Evolutionary conservation across 1,140 invertebrate genomes (phyloP).

Genomic region (Brachionus sp.): DNA sequence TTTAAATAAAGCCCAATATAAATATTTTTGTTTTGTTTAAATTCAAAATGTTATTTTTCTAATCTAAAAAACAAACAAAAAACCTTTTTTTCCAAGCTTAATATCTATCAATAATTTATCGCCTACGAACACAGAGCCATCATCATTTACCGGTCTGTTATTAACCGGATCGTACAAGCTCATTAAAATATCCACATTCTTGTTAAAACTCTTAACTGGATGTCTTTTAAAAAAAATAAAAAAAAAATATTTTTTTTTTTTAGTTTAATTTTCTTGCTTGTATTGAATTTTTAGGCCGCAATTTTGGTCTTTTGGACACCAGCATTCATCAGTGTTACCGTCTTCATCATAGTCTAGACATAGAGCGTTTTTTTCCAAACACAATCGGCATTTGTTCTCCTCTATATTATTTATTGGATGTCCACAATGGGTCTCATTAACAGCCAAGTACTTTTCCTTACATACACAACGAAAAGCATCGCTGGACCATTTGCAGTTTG

Average conservation of each 20-base stretch:
- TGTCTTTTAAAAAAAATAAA: background rate
- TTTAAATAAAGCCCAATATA: no score
- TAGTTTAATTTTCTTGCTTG: background rate
- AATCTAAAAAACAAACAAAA: background rate
- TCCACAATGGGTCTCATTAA: conserved; percentile 43
- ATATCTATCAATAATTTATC: conserved; percentile 41
- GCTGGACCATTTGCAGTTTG: conserved; percentile 43
- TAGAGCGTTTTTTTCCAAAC: conserved; percentile 37
- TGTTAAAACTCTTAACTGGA: conserved; percentile 8
- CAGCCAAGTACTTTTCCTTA: conserved; percentile 11
- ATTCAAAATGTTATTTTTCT: no score
- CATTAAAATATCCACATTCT: conserved; percentile 9
- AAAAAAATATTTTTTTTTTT: background rate
- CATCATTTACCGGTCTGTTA: background rate
- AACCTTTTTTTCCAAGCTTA: background rate
- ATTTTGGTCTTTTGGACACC: conserved; percentile 36
- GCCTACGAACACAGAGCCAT: conserved; percentile 3
- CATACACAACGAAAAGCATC: conserved; percentile 12
- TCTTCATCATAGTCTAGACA: conserved; percentile 38
- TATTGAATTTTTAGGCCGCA: background rate
- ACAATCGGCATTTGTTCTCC: conserved; percentile 26
- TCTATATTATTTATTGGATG: conserved; percentile 32
- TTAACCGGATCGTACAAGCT: background rate
- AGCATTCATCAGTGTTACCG: conserved; percentile 40
- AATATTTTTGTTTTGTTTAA: no score